Base-by-base conservation (phyloP, 2,797 vertebrate species). In the Schizopygopsis pylzovi region DNA sequence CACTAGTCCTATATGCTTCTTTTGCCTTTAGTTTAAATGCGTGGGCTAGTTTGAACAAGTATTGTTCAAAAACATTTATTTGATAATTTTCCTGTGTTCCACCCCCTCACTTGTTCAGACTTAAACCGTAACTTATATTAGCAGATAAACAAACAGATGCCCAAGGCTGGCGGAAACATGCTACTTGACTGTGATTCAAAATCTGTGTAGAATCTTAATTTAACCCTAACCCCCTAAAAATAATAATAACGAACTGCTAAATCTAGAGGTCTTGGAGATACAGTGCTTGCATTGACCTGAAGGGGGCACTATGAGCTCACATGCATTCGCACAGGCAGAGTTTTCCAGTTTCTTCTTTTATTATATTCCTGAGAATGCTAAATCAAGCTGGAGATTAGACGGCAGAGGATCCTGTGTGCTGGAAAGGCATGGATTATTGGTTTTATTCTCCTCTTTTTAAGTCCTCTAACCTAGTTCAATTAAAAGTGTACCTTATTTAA, bases 281-380 rank as follows among this genome's bases (percentile, higher is more conserved):
- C n/a, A 76, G 47, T 68, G 92, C 88, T 81, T 84, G 83, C 90
- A 88, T 85, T 90, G 12, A 91, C 92, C 95, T 95, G 93, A 95
- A 95, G 95, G 94, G 94, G 95, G 95, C 95, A 96, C 93, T 95
- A 93, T 94, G 93, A 93, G 90, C 93, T 93, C 91, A 88, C 90
- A 77, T 72, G 90, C 90, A 70, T 81, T 28, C 68, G 16, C 88
- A 25, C 89, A 37, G 33, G 63, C 86, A 86, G 92, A 93, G 92
- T 95, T 33, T 8, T 70, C 18, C 49, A 75, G 59, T 45, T 41
- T 76, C 16, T 49, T 22, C 70, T 84, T 82, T 67, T 65, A 43
- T 67, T 65, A 43, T 77, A 72, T 87, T 80, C 59, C 59, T 59
- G 25, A 39, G 81, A 86, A 84, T 70, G 45, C 61, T 81, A 89